phyloP scores from a whole-genome alignment of 2,113 vertebrate species.

The Hippocampus mohnikei region DNA sequence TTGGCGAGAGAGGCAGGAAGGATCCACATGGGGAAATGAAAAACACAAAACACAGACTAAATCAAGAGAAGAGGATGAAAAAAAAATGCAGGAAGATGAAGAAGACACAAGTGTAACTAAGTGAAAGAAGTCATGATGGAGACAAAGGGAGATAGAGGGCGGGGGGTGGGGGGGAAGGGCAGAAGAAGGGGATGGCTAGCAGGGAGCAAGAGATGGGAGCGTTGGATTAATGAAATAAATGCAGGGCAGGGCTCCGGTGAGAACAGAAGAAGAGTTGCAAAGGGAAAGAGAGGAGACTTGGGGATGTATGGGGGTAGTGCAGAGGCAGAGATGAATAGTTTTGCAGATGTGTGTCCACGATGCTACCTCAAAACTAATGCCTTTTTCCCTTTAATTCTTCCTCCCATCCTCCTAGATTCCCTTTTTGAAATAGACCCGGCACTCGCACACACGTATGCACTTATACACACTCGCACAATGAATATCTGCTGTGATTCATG shows the following conservation, averaged over 20 bases:
- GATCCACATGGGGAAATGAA: conserved; percentile 10
- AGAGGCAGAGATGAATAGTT: conserved; percentile 69
- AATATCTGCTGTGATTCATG: conserved; percentile 67
- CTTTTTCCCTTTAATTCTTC: conserved; percentile 59
- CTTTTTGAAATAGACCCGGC: conserved; percentile 50
- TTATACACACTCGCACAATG: conserved; percentile 50
- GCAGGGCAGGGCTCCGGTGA: conserved; percentile 61
- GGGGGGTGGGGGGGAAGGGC: conserved; percentile 7
- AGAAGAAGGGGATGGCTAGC: conserved; percentile 52
- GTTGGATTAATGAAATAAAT: conserved; percentile 68
- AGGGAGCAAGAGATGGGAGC: conserved; percentile 44
- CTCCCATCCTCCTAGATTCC: conserved; percentile 55
- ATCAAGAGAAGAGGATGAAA: conserved; percentile 45
- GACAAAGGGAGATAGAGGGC: conserved; percentile 48
- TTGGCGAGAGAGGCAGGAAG: not conserved
- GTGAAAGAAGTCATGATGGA: conserved; percentile 12
- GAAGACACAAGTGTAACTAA: not conserved
- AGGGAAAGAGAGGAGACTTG: conserved; percentile 41
- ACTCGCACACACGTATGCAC: conserved; percentile 16
- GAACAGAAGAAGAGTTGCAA: conserved; percentile 40
- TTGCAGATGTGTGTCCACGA: conserved; percentile 63
- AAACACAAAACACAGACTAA: conserved; percentile 36
- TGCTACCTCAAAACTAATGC: conserved; percentile 67
- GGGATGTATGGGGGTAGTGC: conserved; percentile 26
- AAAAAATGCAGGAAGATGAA: conserved; percentile 12